Evolutionary conservation across 2,888 invertebrate species (phyloP), one percentile per base, ranked within the genome.

Genomic region (Portevinia maculata): DNA sequence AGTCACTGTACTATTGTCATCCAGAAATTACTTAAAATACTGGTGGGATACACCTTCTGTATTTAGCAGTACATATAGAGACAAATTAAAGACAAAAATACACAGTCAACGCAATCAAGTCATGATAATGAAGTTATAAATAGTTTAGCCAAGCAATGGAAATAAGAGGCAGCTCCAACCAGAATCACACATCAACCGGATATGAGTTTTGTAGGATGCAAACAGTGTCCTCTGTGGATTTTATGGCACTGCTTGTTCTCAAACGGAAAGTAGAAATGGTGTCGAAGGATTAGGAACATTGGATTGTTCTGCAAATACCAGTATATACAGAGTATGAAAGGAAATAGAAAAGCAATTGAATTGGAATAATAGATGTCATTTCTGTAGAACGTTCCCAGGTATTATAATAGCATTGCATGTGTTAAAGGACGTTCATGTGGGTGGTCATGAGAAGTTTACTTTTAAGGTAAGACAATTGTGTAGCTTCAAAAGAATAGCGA

Each of bases 51-150:
- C 55, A 69, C 59, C 59, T 13, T 48, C 57, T 37, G 1, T 15
- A 28, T 8, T 53, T 19, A 24, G 15, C 11, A 37, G 21, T 30
- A n/a, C 4, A n/a, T n/a, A 5, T 4, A 46, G 21, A 24, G 17
- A 28, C 37, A 59, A 48, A 59, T 48, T 48, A 3, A 37, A 7
- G 13, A 37, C 28, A 9, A 44, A 57, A 57, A 48, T 30, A 57
- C 50, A 57, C 30, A 9, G 52, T 60, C 32, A 41, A 6, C 41
- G 41, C 21, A 50, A 60, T 60, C 41, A 70, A 59, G 70, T 30
- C 24, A 59, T 39, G 48, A 30, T 71, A 71, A 71, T 71, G 73
- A 64, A 55, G 48, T 64, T 73, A 55, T 55, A 48, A 55, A 73
- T 64, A 64, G 55, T 39, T 73, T 46, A 62, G 28, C 24, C n/a